These are phyloP conservation scores for Anthophora plumipes DNA, from an alignment of 2,888 invertebrate species.

Conservation along the genomic window DNA sequence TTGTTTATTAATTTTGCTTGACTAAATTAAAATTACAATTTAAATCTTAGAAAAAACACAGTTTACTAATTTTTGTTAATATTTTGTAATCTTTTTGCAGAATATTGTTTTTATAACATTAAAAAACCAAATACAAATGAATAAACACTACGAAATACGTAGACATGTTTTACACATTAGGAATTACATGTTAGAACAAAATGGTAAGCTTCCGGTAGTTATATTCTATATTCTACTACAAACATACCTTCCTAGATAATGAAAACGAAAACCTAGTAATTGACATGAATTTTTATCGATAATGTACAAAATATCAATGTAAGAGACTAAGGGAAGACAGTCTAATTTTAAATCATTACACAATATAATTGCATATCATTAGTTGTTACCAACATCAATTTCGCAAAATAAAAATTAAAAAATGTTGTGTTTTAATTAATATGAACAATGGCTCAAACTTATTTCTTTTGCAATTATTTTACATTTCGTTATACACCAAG, in stretches of 20 bases:
- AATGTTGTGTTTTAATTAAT: neutral
- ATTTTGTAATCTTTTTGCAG: neutral
- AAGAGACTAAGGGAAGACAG: slow-evolving; percentile 47
- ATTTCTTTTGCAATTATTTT: slow-evolving; percentile 19
- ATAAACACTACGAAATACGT: slow-evolving; percentile 4
- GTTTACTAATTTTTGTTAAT: slow-evolving; percentile 26
- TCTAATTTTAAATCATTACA: slow-evolving; percentile 17
- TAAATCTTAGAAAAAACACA: slow-evolving; percentile 3
- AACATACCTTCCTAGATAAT: slow-evolving; percentile 8
- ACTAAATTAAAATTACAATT: slow-evolving; percentile 12
- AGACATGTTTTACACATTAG: neutral
- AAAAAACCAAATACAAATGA: slow-evolving; percentile 5
- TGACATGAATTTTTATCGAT: slow-evolving; percentile 18
- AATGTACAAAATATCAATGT: slow-evolving; percentile 18
- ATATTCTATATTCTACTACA: slow-evolving; percentile 9
- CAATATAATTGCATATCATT: slow-evolving; percentile 20
- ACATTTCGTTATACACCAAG: slow-evolving; percentile 13
- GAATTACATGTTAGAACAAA: slow-evolving; percentile 10
- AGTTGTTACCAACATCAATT: slow-evolving; percentile 12
- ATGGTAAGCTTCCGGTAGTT: slow-evolving; percentile 2
- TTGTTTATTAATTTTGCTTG: neutral
- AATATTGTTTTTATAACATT: slow-evolving; percentile 23
- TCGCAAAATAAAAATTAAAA: slow-evolving; percentile 30
- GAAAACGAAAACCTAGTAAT: slow-evolving; percentile 24
- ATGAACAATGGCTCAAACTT: slow-evolving; percentile 25